Evolutionary conservation across 2,113 vertebrate genomes (phyloP), one percentile per base, ranked within the genome.

Genomic region (Speoplatyrhinus poulsoni): DNA sequence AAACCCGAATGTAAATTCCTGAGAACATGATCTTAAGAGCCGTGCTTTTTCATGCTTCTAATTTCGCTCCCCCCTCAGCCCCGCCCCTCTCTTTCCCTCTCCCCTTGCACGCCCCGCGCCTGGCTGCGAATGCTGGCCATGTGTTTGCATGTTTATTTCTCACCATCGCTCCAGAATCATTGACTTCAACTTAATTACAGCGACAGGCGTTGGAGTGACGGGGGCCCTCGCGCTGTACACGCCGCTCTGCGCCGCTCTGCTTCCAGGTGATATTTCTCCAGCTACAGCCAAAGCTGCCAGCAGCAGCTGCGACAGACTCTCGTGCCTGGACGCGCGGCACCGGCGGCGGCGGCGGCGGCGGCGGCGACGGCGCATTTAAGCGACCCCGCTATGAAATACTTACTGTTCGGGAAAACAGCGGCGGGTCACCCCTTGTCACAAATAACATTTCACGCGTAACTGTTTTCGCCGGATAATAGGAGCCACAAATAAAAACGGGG

Each of bases 151-250:
- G 88, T 93, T 93, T 92, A 96, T 96, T 98, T 97, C 89, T 90
- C 96, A 95, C 95, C 94, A 95, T 94, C 94, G 93, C 95, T 95
- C 93, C 92, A 94, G 94, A 96, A 98, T 96, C 96, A 97, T 95
- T 95, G 96, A 98, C 96, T 96, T 95, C 94, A 95, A 98, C 96
- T 99, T 99, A 98, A 99, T 98, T 98, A 98, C 95, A 96, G 95
- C 95, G 96, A 96, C 96, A 97, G 96, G 96, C 94, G 93, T 94
- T 95, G 94, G 93, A 96, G 94, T 95, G 95, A 95, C 95, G 95
- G 94, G 96, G 94, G 94, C 94, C 69, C 93, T 93, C 90, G 93
- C 90, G 94, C 95, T 95, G 94, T 26, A 26, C 26, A 26, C 26
- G 26, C 26, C 26, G 26, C 19, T 19, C 19, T 94, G 94, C 95